Evolutionary conservation across 2,888 invertebrate genomes (phyloP).

Genomic region (Drosophila mimetica): DNA sequence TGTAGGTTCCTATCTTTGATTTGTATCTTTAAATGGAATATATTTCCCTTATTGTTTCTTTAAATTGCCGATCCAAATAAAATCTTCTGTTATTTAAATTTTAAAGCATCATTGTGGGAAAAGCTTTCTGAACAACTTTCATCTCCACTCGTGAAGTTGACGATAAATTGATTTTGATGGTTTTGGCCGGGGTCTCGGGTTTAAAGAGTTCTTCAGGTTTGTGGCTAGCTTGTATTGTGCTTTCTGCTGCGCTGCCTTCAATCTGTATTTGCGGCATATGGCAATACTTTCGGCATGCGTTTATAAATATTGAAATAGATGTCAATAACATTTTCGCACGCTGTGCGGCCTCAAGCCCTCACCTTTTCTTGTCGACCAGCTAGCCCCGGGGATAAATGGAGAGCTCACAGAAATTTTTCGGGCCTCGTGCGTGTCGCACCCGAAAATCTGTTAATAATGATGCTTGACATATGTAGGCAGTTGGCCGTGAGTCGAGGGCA

Average conservation of each 20-base stretch:
- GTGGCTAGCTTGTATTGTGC: not conserved
- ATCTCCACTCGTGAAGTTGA: not conserved
- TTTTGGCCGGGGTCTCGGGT: not conserved
- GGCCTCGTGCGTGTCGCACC: constrained; percentile 63
- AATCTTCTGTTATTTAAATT: no score
- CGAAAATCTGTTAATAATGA: constrained; percentile 78
- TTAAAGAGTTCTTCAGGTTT: not conserved
- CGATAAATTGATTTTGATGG: not conserved
- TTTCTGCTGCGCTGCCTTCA: constrained; percentile 3
- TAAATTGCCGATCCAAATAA: no score
- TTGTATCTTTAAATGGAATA: no score
- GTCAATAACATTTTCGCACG: constrained; percentile 75
- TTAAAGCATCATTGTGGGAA: no score
- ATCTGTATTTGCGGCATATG: constrained; percentile 19
- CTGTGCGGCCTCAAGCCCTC: constrained; percentile 36
- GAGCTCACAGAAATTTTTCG: constrained; percentile 24
- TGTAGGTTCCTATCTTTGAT: no score
- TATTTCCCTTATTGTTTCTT: no score
- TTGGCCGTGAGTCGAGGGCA: constrained; percentile 33
- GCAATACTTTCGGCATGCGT: constrained; percentile 44
- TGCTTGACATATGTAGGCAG: constrained; percentile 70
- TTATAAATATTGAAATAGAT: constrained; percentile 79
- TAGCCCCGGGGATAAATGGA: constrained; percentile 41
- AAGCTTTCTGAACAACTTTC: not conserved
- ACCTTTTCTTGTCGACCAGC: constrained; percentile 3